These are phyloP conservation scores for Synchiropus splendidus DNA, from an alignment of 2,113 vertebrate species.

Conservation along the genomic window DNA sequence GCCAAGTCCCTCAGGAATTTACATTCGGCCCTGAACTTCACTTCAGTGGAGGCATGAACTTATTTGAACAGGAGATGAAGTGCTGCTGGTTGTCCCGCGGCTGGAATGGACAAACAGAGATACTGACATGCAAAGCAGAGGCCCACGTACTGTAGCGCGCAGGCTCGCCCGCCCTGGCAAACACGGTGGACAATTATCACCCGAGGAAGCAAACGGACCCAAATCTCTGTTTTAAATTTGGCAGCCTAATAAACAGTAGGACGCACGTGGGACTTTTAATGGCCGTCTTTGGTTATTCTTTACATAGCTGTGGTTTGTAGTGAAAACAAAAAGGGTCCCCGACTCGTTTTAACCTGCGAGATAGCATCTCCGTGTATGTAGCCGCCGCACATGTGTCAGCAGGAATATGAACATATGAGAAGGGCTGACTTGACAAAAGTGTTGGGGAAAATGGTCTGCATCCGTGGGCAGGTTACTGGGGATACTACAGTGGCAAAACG, in stretches of 20 bases:
- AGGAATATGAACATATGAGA: too few species aligned
- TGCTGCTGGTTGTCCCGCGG: constrained; percentile 42
- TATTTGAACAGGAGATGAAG: constrained; percentile 56
- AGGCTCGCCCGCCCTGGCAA: not conserved
- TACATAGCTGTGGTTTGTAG: constrained; percentile 4
- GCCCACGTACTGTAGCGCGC: too few species aligned
- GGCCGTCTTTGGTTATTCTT: constrained; percentile 2
- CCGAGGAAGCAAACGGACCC: constrained; percentile 9
- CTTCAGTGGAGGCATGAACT: constrained; percentile 55
- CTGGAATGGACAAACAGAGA: constrained; percentile 56
- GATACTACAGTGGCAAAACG: too few species aligned
- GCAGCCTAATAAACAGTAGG: too few species aligned
- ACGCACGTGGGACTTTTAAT: too few species aligned
- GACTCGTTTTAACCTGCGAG: too few species aligned
- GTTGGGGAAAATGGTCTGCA: too few species aligned
- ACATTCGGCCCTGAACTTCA: constrained; percentile 56
- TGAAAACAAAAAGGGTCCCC: too few species aligned
- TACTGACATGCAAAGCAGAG: constrained; percentile 33
- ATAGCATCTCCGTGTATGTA: constrained; percentile 7
- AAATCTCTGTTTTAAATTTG: not conserved
- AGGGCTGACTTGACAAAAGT: too few species aligned
- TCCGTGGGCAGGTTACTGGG: too few species aligned
- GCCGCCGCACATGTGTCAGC: not conserved
- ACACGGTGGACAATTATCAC: constrained; percentile 5
- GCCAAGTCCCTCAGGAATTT: constrained; percentile 45